Percentiles rank a stretch among this genome's conserved stretches.
Conservation (phyloP, 2,797 vertebrate genomes). For the Clarias platycephalus region DNA sequence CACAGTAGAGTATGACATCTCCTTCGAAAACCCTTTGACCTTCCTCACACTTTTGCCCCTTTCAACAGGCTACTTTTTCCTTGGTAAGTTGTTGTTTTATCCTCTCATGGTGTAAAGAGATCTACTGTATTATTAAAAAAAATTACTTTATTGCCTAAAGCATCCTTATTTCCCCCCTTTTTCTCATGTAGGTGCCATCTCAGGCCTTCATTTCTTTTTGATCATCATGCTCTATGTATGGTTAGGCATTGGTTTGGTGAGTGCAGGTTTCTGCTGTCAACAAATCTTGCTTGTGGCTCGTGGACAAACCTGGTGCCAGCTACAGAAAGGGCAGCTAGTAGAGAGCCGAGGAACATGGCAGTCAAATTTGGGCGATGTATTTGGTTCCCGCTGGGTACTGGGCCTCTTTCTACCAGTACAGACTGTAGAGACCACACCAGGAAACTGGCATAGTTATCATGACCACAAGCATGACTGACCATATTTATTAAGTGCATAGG, state of each 20-base stretch:
- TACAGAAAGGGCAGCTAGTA: slow-evolving; percentile 81
- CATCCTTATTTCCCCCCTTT: not conserved
- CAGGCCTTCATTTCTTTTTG: slow-evolving; percentile 93
- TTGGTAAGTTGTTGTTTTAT: slow-evolving; percentile 79
- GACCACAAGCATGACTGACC: slow-evolving; percentile 72
- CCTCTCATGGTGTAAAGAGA: not conserved
- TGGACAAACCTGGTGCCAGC: slow-evolving; percentile 90
- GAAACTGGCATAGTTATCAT: slow-evolving; percentile 61
- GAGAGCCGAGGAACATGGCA: slow-evolving; percentile 79
- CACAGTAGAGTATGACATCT: slow-evolving; percentile 87
- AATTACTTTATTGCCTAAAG: not conserved
- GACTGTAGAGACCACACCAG: slow-evolving; percentile 77
- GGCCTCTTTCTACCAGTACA: slow-evolving; percentile 88
- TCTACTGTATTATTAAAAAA: not conserved
- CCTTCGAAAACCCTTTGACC: slow-evolving; percentile 89
- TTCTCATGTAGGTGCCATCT: slow-evolving; percentile 80
- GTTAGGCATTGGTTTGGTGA: slow-evolving; percentile 94
- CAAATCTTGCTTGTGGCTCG: slow-evolving; percentile 92
- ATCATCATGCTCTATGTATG: slow-evolving; percentile 98
- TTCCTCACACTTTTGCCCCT: slow-evolving; percentile 94
- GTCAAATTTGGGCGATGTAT: slow-evolving; percentile 90
- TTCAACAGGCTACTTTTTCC: slow-evolving; percentile 93
- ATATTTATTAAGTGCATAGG: slow-evolving; percentile 10
- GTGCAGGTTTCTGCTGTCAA: slow-evolving; percentile 94
- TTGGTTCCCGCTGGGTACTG: slow-evolving; percentile 90